phyloP scores from a whole-genome alignment of 2,113 vertebrate genomes.

The Albula goreensis region DNA sequence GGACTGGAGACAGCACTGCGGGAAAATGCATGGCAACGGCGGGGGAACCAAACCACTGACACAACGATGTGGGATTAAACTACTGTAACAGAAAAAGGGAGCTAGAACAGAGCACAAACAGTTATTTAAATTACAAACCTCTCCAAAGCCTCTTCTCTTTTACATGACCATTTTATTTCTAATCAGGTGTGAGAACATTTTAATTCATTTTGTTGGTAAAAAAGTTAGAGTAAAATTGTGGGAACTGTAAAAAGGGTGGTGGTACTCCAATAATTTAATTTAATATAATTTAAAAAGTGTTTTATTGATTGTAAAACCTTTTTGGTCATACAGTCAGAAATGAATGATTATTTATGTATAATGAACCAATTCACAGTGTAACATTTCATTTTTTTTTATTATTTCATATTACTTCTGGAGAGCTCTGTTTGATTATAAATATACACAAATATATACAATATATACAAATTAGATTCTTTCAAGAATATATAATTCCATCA shows the following conservation, averaged over 20 bases:
- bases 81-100: background rate
- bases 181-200: background rate
- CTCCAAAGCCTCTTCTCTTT: background rate
- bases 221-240: too few relatives aligned
- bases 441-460: background rate
- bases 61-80: background rate
- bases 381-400: background rate
- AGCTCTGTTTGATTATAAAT: too few relatives aligned
- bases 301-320: background rate
- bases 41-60: background rate
- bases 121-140: conserved; percentile 6
- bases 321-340: background rate
- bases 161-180: background rate
- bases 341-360: background rate
- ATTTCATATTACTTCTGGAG: background rate
- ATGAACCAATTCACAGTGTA: background rate
- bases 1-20: background rate
- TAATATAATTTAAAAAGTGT: too few relatives aligned
- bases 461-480: background rate
- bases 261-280: too few relatives aligned
- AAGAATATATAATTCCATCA: too few relatives aligned
- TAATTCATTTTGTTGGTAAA: background rate
- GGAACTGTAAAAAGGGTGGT: too few relatives aligned
- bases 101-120: conserved; percentile 9
- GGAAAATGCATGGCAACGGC: conserved; percentile 17